Conservation (phyloP, 2,888 invertebrate species). For the Drosophila longiperda region DNA sequence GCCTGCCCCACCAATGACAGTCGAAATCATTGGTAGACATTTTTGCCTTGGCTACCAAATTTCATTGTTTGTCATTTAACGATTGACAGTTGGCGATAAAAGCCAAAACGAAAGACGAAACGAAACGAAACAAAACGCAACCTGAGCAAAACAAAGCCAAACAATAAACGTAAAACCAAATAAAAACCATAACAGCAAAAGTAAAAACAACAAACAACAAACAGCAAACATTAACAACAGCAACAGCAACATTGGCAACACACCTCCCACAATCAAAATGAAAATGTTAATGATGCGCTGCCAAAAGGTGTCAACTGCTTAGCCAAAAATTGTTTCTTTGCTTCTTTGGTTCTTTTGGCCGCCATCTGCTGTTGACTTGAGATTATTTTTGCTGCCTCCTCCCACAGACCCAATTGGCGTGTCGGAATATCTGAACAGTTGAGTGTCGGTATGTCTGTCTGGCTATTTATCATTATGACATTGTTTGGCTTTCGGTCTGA, state of each 20-base stretch:
- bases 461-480: slow-evolving; percentile 77
- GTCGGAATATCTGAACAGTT: slow-evolving; percentile 4
- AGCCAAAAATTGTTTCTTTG: slow-evolving; percentile 49
- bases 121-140: slow-evolving; percentile 39
- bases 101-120: slow-evolving; percentile 15
- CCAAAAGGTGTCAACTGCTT: slow-evolving; percentile 72
- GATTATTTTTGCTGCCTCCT: slow-evolving; percentile 27
- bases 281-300: slow-evolving; percentile 73
- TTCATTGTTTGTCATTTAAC: slow-evolving; percentile 81
- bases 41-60: slow-evolving; percentile 62
- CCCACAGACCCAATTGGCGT: background rate
- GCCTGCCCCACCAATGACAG: slow-evolving; percentile 55
- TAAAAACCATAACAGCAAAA: slow-evolving; percentile 30
- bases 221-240: slow-evolving; percentile 20
- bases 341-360: background rate
- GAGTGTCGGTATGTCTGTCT: slow-evolving; percentile 22
- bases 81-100: slow-evolving; percentile 78
- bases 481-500: slow-evolving; percentile 65
- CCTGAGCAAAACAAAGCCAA: slow-evolving; percentile 37
- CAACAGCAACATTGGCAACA: slow-evolving; percentile 24
- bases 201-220: slow-evolving; percentile 13
- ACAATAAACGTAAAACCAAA: slow-evolving; percentile 36
- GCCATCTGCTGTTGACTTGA: slow-evolving; percentile 30
- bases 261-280: slow-evolving; percentile 55
- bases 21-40: slow-evolving; percentile 65